Percentiles rank a stretch among this genome's conserved stretches.
Evolutionary conservation across 2,797 vertebrate species (phyloP).

Genomic region (Megaceryle alcyon): DNA sequence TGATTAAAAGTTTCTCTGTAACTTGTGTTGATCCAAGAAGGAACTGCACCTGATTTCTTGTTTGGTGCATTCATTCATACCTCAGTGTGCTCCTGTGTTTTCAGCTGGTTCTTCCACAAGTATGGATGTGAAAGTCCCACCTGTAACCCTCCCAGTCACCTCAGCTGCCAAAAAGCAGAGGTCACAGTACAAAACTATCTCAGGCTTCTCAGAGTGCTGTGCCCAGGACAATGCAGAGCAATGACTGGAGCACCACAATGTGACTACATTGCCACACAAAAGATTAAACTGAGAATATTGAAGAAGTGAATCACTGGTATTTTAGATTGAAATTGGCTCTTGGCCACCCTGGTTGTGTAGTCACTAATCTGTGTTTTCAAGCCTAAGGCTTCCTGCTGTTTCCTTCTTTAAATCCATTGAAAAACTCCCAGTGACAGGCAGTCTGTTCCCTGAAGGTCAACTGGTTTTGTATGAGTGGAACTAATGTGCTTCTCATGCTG

Average conservation of each 20-base stretch:
- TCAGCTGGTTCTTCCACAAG: not conserved
- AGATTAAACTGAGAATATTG: not conserved
- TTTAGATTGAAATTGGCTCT: not conserved
- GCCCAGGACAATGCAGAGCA: accelerated
- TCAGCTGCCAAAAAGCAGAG: not conserved
- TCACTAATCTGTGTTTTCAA: not conserved
- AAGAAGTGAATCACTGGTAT: not conserved
- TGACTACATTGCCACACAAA: not conserved
- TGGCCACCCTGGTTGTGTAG: not conserved
- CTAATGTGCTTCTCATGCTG: not conserved
- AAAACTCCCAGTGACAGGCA: not conserved
- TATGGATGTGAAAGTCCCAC: not conserved
- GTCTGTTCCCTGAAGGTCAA: not conserved
- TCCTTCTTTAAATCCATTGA: not conserved
- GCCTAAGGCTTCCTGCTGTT: not conserved
- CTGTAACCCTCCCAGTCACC: not conserved
- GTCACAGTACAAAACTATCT: not conserved
- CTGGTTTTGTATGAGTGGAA: not conserved
- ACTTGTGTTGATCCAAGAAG: not conserved
- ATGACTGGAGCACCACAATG: not conserved
- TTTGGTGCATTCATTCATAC: not conserved
- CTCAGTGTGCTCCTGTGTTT: not conserved
- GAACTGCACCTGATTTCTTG: not conserved
- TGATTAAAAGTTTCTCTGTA: not conserved
- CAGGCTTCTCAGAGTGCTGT: not conserved